Percentiles rank a stretch among this genome's conserved stretches.
phyloP scores from a whole-genome alignment of 2,113 vertebrate genomes.

The Microtus richardsoni region DNA sequence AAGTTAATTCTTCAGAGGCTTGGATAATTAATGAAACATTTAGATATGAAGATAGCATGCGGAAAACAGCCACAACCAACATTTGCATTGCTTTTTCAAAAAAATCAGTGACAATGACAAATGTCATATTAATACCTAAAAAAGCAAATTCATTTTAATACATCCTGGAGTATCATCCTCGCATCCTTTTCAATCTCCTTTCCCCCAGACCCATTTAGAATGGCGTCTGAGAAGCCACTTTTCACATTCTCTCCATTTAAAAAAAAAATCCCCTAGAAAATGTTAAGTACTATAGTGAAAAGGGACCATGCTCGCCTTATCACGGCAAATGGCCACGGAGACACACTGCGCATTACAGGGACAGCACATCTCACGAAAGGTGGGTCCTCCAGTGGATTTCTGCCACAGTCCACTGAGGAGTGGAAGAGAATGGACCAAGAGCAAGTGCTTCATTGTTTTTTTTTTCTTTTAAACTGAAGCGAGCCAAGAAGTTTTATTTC shows the following conservation, averaged over 20 bases:
- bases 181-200: constrained; percentile 68
- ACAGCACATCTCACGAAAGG: constrained; percentile 69
- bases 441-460: constrained; percentile 65
- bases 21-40: constrained; percentile 78
- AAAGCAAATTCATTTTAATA: constrained; percentile 83
- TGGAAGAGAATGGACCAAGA: constrained; percentile 53
- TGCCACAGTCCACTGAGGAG: constrained; percentile 64
- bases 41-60: constrained; percentile 82
- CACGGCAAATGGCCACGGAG: constrained; percentile 69
- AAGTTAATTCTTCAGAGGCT: constrained; percentile 80
- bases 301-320: constrained; percentile 49
- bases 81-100: constrained; percentile 78
- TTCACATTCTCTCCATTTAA: constrained; percentile 64
- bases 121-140: constrained; percentile 84
- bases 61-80: constrained; percentile 82
- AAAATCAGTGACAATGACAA: constrained; percentile 85
- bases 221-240: constrained; percentile 74
- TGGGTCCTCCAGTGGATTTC: constrained; percentile 63
- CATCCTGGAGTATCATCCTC: constrained; percentile 80
- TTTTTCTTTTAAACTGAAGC: constrained; percentile 59
- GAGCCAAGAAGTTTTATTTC: constrained; percentile 66
- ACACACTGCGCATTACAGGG: constrained; percentile 20
- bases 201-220: constrained; percentile 69
- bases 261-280: constrained; percentile 76
- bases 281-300: constrained; percentile 73